Evolutionary conservation across 2,888 invertebrate species (phyloP).

Genomic region (Thymelicus lineola): DNA sequence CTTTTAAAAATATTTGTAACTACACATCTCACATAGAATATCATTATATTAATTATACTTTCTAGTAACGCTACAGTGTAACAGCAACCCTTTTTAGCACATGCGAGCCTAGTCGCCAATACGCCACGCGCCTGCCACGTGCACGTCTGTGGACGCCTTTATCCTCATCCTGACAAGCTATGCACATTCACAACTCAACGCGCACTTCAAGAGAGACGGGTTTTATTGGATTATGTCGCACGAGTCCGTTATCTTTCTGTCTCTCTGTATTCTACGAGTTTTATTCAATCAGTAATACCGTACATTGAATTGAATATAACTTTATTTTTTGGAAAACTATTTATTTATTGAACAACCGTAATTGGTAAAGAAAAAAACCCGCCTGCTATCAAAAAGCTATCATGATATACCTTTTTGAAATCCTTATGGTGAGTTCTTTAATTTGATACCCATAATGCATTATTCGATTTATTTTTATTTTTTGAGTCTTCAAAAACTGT

Average conservation of each 20-base stretch:
- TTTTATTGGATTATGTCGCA: conserved; percentile 73
- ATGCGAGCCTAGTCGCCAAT: conserved; percentile 12
- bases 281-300: neutral
- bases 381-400: no score
- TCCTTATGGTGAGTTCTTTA: no score
- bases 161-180: conserved; percentile 65
- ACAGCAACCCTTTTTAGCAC: conserved; percentile 7
- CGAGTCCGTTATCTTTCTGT: conserved; percentile 21
- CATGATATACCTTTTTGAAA: no score
- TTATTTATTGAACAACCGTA: no score
- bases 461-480: no score
- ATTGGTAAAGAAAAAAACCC: no score
- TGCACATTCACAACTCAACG: conserved; percentile 78
- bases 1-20: no score
- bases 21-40: no score
- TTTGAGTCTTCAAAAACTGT: no score
- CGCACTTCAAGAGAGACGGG: conserved; percentile 57
- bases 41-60: no score
- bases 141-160: conserved; percentile 63
- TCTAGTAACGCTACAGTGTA: conserved; percentile 15
- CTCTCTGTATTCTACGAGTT: conserved; percentile 9
- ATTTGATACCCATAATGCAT: no score
- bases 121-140: conserved; percentile 76
- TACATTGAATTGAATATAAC: neutral
- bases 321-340: no score